Evolutionary conservation across 2,113 vertebrate species (phyloP).

Genomic region (Origma solitaria): DNA sequence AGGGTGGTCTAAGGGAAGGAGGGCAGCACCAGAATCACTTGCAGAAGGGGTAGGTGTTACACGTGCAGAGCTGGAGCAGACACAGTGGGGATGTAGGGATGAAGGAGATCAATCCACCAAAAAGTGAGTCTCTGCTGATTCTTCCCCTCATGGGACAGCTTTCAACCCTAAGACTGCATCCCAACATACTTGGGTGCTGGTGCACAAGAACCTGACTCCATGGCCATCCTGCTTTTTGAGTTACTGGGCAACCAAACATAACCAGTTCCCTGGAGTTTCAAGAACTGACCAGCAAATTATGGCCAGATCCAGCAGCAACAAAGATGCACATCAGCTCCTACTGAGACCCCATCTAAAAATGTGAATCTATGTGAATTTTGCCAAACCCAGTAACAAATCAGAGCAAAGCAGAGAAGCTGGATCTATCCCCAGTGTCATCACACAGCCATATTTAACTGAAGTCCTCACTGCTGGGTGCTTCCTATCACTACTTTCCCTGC

Average conservation of each 20-base stretch:
- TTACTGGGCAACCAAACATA: not conserved
- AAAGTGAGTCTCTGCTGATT: not conserved
- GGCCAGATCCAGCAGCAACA: not conserved
- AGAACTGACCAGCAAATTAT: not conserved
- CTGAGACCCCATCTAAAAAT: not conserved
- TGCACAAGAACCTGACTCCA: not conserved
- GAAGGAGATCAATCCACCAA: not conserved
- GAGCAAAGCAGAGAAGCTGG: not conserved
- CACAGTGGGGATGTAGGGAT: not conserved
- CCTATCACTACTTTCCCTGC: too few relatives aligned
- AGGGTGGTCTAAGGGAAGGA: not conserved
- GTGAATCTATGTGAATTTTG: rapidly evolving
- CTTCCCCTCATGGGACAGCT: not conserved
- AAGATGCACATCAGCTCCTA: not conserved
- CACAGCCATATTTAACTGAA: not conserved
- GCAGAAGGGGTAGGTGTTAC: not conserved
- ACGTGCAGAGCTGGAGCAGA: not conserved
- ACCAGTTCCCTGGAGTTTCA: not conserved
- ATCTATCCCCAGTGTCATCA: too few relatives aligned
- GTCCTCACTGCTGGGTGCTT: not conserved
- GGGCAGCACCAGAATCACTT: not conserved
- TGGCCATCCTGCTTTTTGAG: not conserved
- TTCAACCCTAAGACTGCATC: not conserved
- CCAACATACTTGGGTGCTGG: not conserved
- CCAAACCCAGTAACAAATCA: not conserved